phyloP scores from a whole-genome alignment of 1,140 invertebrate species.

The Heliconius hermathena region DNA sequence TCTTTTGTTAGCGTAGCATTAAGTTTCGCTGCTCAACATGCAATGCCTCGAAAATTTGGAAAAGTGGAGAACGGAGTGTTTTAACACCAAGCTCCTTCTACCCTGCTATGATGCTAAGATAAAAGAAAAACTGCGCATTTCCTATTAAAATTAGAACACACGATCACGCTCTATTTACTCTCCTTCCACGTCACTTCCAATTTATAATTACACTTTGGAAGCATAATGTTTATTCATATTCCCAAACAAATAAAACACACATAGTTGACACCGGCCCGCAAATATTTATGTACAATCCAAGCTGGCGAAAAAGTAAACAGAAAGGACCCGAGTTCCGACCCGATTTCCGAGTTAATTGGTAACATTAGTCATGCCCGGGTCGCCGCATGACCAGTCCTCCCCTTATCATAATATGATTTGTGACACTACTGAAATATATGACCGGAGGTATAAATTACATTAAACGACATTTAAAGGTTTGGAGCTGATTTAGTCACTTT shows the following conservation, averaged over 20 bases:
- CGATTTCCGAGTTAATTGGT: constrained; percentile 45
- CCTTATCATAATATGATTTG: constrained; percentile 49
- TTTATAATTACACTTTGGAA: constrained; percentile 11
- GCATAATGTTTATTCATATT: constrained; percentile 26
- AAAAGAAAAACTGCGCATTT: background rate
- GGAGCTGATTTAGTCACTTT: constrained; percentile 16
- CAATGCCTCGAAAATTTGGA: no score
- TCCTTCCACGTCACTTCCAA: background rate
- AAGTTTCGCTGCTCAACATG: no score
- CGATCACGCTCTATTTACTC: background rate
- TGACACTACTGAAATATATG: constrained; percentile 43
- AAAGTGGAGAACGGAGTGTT: no score
- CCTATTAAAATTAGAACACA: background rate
- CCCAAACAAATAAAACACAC: constrained; percentile 44
- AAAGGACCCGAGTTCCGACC: constrained; percentile 37
- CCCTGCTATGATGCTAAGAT: no score
- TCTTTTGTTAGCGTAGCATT: no score
- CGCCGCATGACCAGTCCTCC: constrained; percentile 38
- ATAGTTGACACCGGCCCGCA: constrained; percentile 43
- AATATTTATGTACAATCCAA: constrained; percentile 50
- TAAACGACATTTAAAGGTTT: constrained; percentile 39
- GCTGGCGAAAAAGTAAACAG: constrained; percentile 47
- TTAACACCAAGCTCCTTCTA: no score
- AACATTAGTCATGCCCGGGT: constrained; percentile 43
- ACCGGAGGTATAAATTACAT: constrained; percentile 34